These are phyloP conservation scores for Drosophila sulfurigaster DNA, from an alignment of 1,140 invertebrate species.

Conservation along the genomic window DNA sequence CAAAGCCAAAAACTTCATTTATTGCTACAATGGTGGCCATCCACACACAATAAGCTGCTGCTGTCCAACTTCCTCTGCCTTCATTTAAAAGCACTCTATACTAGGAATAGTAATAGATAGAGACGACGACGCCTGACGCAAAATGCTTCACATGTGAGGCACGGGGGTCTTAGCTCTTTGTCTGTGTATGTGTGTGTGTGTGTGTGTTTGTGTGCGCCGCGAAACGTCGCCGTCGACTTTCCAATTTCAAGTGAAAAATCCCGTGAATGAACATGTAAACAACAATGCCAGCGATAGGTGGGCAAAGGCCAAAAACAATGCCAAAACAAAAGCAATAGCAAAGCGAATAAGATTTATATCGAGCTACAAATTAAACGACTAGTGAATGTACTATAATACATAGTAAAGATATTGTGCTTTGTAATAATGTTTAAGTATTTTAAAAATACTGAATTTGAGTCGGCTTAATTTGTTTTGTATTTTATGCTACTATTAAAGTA, in stretches of 20 bases:
- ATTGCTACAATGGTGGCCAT: slow-evolving; percentile 64
- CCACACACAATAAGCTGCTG: slow-evolving; percentile 61
- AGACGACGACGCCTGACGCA: slow-evolving; percentile 7
- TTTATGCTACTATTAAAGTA: too few species aligned
- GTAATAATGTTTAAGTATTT: too few species aligned
- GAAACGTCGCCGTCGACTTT: slow-evolving; percentile 69
- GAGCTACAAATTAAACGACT: not conserved
- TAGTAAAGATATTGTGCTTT: not conserved
- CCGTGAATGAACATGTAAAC: slow-evolving; percentile 83
- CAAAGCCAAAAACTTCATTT: slow-evolving; percentile 67
- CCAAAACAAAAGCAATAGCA: slow-evolving; percentile 20
- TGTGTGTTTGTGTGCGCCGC: not conserved
- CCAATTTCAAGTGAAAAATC: slow-evolving; percentile 82
- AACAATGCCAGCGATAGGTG: slow-evolving; percentile 68
- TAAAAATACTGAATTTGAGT: not conserved
- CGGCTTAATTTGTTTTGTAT: not conserved
- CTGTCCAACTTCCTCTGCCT: not conserved
- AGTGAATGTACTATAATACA: not conserved
- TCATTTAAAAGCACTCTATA: not conserved
- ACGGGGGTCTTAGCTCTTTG: slow-evolving; percentile 69
- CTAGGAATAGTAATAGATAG: not conserved
- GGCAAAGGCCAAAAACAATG: slow-evolving; percentile 38
- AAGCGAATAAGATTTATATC: slow-evolving; percentile 36
- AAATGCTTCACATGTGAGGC: slow-evolving; percentile 36
- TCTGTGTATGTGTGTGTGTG: slow-evolving; percentile 19